phyloP scores from a whole-genome alignment of 2,113 vertebrate species.

The Vicugna pacos region DNA sequence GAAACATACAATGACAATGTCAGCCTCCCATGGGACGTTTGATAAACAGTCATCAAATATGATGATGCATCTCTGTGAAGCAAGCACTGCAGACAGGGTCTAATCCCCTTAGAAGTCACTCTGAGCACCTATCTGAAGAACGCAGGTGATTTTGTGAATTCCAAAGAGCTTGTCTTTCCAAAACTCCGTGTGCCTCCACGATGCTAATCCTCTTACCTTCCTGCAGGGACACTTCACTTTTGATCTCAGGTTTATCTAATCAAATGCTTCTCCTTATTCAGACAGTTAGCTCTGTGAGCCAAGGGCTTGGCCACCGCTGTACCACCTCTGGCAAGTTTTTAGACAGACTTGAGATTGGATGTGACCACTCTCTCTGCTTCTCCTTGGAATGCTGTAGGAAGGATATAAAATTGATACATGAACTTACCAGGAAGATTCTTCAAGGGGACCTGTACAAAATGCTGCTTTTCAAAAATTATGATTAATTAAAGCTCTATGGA shows the following conservation, averaged over 20 bases:
- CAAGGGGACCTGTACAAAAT: not conserved
- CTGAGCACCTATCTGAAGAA: not conserved
- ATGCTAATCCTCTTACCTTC: not conserved
- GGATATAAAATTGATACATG: not conserved
- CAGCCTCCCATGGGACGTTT: not conserved
- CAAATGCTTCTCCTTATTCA: not conserved
- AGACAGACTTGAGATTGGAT: not conserved
- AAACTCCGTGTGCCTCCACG: not conserved
- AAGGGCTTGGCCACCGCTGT: not conserved
- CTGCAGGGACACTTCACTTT: not conserved
- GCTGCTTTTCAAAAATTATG: not conserved
- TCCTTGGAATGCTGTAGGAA: not conserved
- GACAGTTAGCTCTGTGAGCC: not conserved
- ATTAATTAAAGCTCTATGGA: not conserved
- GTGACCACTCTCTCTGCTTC: not conserved
- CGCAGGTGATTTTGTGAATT: constrained; percentile 1
- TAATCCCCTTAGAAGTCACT: not conserved
- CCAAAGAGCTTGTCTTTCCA: constrained; percentile 6
- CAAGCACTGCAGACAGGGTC: not conserved
- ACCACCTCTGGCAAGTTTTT: not conserved
- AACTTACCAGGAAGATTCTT: not conserved
- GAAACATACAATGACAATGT: not conserved
- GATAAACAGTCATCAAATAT: not conserved
- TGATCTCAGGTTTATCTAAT: constrained; percentile 5
- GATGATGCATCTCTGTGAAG: not conserved